A percentile compares a stretch with the other conserved stretches of the same genome.
Conservation (phyloP, 2,888 invertebrate genomes). For the Thereva unica region DNA sequence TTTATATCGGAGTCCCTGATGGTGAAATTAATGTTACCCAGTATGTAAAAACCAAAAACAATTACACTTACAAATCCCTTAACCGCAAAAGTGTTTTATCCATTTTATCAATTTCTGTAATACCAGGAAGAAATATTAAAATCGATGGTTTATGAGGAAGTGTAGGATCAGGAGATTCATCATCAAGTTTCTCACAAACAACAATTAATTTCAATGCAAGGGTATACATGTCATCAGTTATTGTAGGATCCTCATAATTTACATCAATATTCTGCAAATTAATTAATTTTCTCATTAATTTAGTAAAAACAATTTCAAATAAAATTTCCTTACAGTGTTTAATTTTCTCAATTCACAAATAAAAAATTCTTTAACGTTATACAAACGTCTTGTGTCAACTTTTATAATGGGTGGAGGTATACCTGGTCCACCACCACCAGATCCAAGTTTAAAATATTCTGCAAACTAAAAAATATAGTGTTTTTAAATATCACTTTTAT, state of each 20-base stretch:
- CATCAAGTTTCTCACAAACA: conserved; percentile 61
- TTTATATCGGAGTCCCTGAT: conserved; percentile 42
- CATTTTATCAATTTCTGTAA: conserved; percentile 79
- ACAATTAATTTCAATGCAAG: conserved; percentile 66
- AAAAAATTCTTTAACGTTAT: conserved; percentile 67
- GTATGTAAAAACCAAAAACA: background rate
- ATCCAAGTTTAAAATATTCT: conserved; percentile 50
- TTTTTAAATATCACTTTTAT: background rate
- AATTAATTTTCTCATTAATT: conserved; percentile 12
- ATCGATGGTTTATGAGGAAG: conserved; percentile 65
- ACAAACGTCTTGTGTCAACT: conserved; percentile 61
- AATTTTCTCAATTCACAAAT: conserved; percentile 61
- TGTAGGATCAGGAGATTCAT: conserved; percentile 47
- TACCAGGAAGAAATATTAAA: conserved; percentile 87
- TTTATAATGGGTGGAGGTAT: conserved; percentile 64
- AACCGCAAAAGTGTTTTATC: conserved; percentile 56
- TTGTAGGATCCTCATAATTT: conserved; percentile 62
- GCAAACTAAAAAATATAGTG: conserved; percentile 46
- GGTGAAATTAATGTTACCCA: conserved; percentile 1
- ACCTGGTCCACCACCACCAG: conserved; percentile 40
- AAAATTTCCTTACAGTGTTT: conserved; percentile 56
- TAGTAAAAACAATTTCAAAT: conserved; percentile 11
- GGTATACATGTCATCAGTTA: conserved; percentile 65
- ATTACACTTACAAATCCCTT: conserved; percentile 28
- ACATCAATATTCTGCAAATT: conserved; percentile 59